phyloP scores from a whole-genome alignment of 2,888 invertebrate genomes.

The Sphecodes monilicornis region DNA sequence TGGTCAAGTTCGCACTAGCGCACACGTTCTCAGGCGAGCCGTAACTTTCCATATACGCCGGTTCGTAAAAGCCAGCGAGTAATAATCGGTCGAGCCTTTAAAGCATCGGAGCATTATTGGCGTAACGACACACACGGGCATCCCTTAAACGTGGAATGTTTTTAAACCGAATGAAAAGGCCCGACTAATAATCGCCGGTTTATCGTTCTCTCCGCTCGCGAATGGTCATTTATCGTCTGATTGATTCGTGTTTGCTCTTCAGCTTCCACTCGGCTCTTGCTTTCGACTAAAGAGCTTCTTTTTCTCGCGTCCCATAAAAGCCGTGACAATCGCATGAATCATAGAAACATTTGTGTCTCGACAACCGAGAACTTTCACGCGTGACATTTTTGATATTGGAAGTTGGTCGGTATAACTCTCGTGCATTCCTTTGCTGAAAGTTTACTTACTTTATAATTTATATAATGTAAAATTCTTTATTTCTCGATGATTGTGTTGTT shows the following conservation, averaged over 20 bases:
- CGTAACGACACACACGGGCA: constrained; percentile 32
- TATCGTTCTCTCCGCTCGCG: not conserved
- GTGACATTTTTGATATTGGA: not conserved
- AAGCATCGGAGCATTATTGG: constrained; percentile 56
- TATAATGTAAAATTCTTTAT: not conserved
- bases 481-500: not conserved
- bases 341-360: not conserved
- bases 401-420: not conserved
- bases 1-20: constrained; percentile 34
- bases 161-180: constrained; percentile 9
- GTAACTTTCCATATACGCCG: constrained; percentile 66
- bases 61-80: constrained; percentile 67
- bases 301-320: constrained; percentile 36
- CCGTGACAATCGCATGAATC: not conserved
- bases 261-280: not conserved
- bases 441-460: not conserved
- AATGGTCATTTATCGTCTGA: constrained; percentile 9
- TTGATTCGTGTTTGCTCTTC: constrained; percentile 11
- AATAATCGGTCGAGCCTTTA: constrained; percentile 69
- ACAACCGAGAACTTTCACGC: not conserved
- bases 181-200: constrained; percentile 7
- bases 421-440: not conserved
- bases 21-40: constrained; percentile 32
- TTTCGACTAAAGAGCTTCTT: not conserved
- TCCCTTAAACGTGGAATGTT: constrained; percentile 38